Evolutionary conservation across 2,113 vertebrate species (phyloP), one percentile per base, ranked within the genome.

Genomic region (Labeo catla): DNA sequence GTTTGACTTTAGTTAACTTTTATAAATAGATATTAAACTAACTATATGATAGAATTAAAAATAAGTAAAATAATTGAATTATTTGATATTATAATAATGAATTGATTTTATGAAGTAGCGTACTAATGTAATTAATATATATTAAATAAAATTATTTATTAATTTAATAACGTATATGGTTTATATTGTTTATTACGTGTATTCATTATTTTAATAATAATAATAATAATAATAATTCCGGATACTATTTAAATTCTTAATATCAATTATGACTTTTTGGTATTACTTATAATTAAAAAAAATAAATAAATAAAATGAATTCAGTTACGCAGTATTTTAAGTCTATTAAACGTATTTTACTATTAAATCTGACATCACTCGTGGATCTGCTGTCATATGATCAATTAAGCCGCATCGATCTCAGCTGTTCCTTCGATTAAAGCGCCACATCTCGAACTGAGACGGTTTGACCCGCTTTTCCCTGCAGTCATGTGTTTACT

Each of bases 371-470:
- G 39, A 11, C 39, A n/a, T 73, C 39, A 3, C 39, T 45, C 74
- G 34, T 21, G 16, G 2, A 12, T 63, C 9, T 6, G 23, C 10
- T 2, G 8, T 81, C 39, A 80, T 52, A 28, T 83, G 68, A 84
- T 73, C 68, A 84, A 70, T 82, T 70, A 82, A 70, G 11, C 19
- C 15, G 16, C 45, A 83, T 83, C 10, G 11, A 39, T 15, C 1
- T n/a, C 82, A 84, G 82, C 82, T 84, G 81, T 4, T 54, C 16
- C 0, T 11, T 19, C 2, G 34, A n/a, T 45, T 84, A 73, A 74
- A 84, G 82, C 66, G 11, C 7, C 34, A 2, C 11, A 7, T 6
- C 23, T 23, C 10, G 21, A 57, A 1, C 11, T 1, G 6, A 23
- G n/a, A 0, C 8, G 50, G 49, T 28, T 73, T 84, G 19, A 43